phyloP scores from a whole-genome alignment of 2,888 invertebrate species.

The Tromatobia lineatoria region DNA sequence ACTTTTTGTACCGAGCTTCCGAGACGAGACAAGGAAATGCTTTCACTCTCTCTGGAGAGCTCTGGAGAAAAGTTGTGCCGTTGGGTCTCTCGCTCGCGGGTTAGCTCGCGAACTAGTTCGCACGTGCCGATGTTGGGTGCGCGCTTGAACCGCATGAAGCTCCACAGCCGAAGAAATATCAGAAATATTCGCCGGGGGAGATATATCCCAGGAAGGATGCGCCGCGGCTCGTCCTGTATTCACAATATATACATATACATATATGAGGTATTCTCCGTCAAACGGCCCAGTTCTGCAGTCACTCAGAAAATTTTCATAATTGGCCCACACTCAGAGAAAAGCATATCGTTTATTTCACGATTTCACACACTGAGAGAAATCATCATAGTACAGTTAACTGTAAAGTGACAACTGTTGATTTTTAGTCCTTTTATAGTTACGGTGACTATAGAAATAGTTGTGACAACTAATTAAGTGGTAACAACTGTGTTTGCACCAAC shows the following conservation, averaged over 20 bases:
- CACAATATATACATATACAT: background rate
- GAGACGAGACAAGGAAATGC: conserved; percentile 67
- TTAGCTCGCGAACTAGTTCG: conserved; percentile 38
- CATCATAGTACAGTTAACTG: no score
- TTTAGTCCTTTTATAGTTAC: no score
- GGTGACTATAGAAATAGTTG: no score
- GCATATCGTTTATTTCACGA: no score
- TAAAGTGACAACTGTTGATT: no score
- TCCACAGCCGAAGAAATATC: conserved; percentile 54
- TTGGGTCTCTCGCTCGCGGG: conserved; percentile 37
- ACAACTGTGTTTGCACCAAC: no score
- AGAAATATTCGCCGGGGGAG: conserved; percentile 56
- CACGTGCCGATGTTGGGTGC: conserved; percentile 54
- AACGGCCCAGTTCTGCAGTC: background rate
- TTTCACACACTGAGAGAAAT: no score
- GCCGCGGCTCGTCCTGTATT: background rate
- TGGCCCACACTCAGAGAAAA: no score
- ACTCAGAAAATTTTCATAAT: no score
- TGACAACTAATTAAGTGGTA: no score
- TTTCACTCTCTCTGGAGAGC: conserved; percentile 55
- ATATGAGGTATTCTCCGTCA: background rate
- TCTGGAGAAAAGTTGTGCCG: conserved; percentile 58
- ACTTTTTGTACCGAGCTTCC: conserved; percentile 16
- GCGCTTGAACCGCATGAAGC: background rate
- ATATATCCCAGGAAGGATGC: conserved; percentile 42